Evolutionary conservation across 2,888 invertebrate genomes (phyloP).

Genomic region (Sialis lutaria): DNA sequence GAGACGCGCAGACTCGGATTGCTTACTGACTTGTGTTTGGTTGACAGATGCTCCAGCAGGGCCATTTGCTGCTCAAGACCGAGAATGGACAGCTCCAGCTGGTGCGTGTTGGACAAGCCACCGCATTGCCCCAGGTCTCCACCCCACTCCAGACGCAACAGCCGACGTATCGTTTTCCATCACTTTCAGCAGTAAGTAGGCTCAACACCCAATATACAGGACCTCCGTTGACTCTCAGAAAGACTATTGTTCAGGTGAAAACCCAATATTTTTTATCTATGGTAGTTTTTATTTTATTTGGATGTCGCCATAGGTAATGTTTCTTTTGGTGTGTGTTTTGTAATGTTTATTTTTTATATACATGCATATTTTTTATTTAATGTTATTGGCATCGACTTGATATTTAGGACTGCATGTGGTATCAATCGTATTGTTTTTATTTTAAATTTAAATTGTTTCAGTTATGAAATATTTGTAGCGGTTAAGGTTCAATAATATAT

Average conservation of each 20-base stretch:
- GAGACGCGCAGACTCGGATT: not conserved
- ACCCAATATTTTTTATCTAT: slow-evolving; percentile 1
- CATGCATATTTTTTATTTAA: too few species aligned
- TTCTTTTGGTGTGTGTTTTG: slow-evolving; percentile 2
- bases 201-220: slow-evolving; percentile 36
- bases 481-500: too few species aligned
- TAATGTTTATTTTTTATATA: not conserved
- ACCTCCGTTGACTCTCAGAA: slow-evolving; percentile 41
- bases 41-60: slow-evolving; percentile 39
- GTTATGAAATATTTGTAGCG: too few species aligned
- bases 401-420: too few species aligned
- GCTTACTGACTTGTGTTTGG: not conserved
- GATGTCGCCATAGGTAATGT: not conserved
- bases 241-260: slow-evolving; percentile 32
- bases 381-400: too few species aligned
- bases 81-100: slow-evolving; percentile 93
- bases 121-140: slow-evolving; percentile 28
- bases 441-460: too few species aligned
- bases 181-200: slow-evolving; percentile 75
- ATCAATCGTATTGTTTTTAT: too few species aligned
- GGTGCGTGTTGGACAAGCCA: slow-evolving; percentile 70
- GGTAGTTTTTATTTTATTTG: too few species aligned
- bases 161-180: slow-evolving; percentile 67
- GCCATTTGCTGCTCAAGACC: slow-evolving; percentile 84
- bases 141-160: slow-evolving; percentile 40